Conservation (phyloP, 37 sponge, comb jelly and placozoan genomes). For the Cladorhizidae sp. region DNA sequence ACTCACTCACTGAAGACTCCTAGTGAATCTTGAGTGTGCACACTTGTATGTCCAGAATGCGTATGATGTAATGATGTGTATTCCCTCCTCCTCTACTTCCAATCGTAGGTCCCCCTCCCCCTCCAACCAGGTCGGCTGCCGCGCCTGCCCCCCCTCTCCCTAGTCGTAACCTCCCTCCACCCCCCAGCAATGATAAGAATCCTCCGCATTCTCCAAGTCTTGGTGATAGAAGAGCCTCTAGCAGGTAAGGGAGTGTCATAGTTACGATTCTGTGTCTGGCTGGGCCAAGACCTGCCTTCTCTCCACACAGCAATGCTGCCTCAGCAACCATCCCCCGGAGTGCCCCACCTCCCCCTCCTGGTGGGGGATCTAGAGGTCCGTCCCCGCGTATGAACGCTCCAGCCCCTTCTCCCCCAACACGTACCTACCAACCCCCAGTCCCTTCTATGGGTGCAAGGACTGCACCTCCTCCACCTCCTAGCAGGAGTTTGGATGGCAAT, state of each 20-base stretch:
- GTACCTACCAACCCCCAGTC: background rate
- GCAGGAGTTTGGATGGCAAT: background rate
- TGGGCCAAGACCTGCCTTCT: background rate
- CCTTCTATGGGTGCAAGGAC: background rate
- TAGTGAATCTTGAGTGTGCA: no score
- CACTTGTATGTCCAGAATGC: no score
- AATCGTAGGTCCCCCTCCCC: background rate
- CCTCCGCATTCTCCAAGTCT: background rate
- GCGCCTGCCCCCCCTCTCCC: constrained; percentile 10
- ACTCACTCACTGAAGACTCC: no score
- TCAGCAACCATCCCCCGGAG: constrained; percentile 47
- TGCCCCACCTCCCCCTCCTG: constrained; percentile 66
- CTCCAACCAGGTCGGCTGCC: constrained; percentile 4
- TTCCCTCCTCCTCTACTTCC: constrained; percentile 11
- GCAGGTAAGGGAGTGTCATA: background rate
- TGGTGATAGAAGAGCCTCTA: background rate
- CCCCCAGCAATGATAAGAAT: background rate
- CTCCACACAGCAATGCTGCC: background rate
- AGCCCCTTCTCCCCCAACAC: constrained; percentile 38
- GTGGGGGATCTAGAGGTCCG: background rate
- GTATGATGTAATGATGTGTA: no score
- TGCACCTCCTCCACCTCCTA: constrained; percentile 54
- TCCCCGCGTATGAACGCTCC: constrained; percentile 24
- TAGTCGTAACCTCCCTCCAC: background rate
- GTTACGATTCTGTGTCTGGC: background rate